phyloP scores from a whole-genome alignment of 1,140 invertebrate genomes.

The Plodia interpunctella region DNA sequence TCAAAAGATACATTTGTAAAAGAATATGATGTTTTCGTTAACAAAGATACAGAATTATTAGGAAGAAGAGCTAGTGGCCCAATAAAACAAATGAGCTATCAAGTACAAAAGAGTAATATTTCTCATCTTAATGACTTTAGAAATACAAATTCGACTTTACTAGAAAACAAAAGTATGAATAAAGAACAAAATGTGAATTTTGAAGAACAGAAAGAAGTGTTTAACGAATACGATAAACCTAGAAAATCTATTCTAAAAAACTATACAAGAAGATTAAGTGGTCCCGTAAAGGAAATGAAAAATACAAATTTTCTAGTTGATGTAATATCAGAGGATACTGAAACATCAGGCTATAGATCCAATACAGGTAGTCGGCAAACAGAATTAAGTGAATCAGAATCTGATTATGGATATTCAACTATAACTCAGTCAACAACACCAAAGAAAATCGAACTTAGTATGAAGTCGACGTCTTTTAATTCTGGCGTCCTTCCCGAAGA shows the following conservation, averaged over 20 bases:
- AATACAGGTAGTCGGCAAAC: conserved; percentile 65
- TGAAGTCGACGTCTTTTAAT: conserved; percentile 44
- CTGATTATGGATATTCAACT: conserved; percentile 77
- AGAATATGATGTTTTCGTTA: conserved; percentile 19
- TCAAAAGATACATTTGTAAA: conserved; percentile 13
- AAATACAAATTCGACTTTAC: conserved; percentile 20
- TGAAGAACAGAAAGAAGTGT: conserved; percentile 14
- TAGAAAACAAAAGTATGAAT: conserved; percentile 25
- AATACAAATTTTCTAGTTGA: conserved; percentile 29
- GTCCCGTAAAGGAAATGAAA: conserved; percentile 32
- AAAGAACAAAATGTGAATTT: conserved; percentile 15
- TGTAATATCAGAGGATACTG: conserved; percentile 71
- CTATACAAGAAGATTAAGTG: conserved; percentile 42
- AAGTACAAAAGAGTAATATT: conserved; percentile 34
- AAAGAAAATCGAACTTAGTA: conserved; percentile 62
- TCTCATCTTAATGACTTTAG: conserved; percentile 30
- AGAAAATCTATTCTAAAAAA: conserved; percentile 67
- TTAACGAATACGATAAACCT: conserved; percentile 31
- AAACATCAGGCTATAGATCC: conserved; percentile 79
- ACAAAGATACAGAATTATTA: conserved; percentile 9
- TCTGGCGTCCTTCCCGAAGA: conserved; percentile 66
- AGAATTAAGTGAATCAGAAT: conserved; percentile 77
- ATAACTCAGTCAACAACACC: conserved; percentile 68
- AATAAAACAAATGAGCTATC: conserved; percentile 32
- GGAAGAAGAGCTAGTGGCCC: conserved; percentile 42